Conservation (phyloP, 2,888 invertebrate species). For the Zygogramma bicolorata region DNA sequence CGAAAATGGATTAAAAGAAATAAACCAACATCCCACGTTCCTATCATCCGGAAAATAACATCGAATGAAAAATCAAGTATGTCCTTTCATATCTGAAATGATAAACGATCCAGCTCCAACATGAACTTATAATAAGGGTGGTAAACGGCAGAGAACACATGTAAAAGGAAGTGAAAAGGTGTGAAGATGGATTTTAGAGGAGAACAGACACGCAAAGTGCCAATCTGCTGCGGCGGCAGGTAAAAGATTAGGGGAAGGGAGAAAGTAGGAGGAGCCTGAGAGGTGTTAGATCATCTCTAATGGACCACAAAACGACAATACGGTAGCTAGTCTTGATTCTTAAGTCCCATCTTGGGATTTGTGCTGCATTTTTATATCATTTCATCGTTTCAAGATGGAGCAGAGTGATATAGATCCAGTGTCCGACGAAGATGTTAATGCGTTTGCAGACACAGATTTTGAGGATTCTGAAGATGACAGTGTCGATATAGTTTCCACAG, state of each 20-base stretch:
- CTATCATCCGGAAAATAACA: conserved; percentile 27
- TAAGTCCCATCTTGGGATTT: conserved; percentile 31
- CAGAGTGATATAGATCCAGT: conserved; percentile 33
- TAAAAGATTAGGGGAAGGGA: conserved; percentile 29
- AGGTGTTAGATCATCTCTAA: conserved; percentile 63
- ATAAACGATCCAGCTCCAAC: conserved; percentile 35
- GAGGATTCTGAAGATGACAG: conserved; percentile 55
- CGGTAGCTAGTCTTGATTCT: conserved; percentile 21
- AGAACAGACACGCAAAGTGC: conserved; percentile 65
- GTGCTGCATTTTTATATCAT: background rate
- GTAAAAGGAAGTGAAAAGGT: conserved; percentile 62
- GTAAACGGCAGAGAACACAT: conserved; percentile 51
- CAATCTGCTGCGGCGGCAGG: conserved; percentile 62
- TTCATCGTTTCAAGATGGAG: conserved; percentile 24
- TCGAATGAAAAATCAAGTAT: conserved; percentile 35
- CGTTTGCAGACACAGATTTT: conserved; percentile 29
- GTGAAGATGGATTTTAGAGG: conserved; percentile 64
- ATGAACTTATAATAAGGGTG: conserved; percentile 45
- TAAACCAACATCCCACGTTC: background rate
- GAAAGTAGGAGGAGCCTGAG: conserved; percentile 47
- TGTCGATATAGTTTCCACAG: conserved; percentile 58
- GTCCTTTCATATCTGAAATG: conserved; percentile 32
- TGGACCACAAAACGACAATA: conserved; percentile 54
- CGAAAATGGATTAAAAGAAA: background rate
- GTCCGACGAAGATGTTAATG: conserved; percentile 45